phyloP scores from a whole-genome alignment of 2,113 vertebrate genomes.

The Plestiodon gilberti region DNA sequence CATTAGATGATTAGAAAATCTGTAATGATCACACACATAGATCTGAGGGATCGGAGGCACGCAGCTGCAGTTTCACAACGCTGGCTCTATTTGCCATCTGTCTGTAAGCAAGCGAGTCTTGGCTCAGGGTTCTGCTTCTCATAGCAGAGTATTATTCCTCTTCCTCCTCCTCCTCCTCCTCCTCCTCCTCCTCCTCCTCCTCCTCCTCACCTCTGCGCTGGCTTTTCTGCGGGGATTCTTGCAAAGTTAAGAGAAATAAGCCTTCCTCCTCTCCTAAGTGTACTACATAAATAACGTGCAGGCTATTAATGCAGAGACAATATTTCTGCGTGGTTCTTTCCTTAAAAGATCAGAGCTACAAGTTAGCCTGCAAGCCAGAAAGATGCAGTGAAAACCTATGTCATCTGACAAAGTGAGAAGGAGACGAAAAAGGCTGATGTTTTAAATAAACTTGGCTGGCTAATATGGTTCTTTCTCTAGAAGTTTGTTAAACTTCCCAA shows the following conservation, averaged over 20 bases:
- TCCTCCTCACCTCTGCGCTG: constrained; percentile 45
- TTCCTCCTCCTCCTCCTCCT: constrained; percentile 50
- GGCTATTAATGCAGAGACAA: constrained; percentile 31
- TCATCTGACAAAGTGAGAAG: constrained; percentile 26
- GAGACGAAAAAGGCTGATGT: not conserved
- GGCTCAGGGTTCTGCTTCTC: constrained; percentile 58
- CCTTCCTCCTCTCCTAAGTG: not conserved
- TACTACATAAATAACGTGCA: constrained; percentile 2
- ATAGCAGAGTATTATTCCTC: constrained; percentile 54
- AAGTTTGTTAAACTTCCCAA: constrained; percentile 64
- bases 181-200: constrained; percentile 41
- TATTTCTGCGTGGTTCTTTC: constrained; percentile 27
- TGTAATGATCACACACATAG: constrained; percentile 75
- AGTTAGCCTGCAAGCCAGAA: constrained; percentile 15
- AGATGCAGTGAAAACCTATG: not conserved
- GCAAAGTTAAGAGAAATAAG: constrained; percentile 54
- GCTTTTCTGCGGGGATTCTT: constrained; percentile 60
- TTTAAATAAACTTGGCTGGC: constrained; percentile 39
- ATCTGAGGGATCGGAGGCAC: constrained; percentile 70
- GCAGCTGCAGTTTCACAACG: constrained; percentile 70
- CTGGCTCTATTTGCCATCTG: constrained; percentile 75
- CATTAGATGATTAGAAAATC: constrained; percentile 69
- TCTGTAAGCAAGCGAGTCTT: constrained; percentile 71
- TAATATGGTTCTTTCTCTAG: constrained; percentile 45
- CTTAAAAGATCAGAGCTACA: not conserved